phyloP scores from a whole-genome alignment of 2,888 invertebrate species.

The Hypena proboscidalis region DNA sequence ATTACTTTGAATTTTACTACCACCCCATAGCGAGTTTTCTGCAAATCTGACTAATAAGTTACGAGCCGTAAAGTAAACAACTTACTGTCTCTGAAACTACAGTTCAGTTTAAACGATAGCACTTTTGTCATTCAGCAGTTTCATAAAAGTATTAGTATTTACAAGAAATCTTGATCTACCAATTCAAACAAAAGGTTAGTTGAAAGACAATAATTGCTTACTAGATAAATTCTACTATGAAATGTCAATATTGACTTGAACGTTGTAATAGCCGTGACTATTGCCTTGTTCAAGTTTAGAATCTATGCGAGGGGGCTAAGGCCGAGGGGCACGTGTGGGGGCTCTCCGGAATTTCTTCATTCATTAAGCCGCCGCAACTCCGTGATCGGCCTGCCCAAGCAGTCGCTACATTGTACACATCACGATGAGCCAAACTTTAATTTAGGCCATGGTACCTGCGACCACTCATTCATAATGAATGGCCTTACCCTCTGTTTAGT shows the following conservation, averaged over 20 bases:
- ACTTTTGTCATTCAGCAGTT: too few species aligned
- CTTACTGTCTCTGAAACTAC: too few species aligned
- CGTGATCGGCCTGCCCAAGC: slow-evolving; percentile 77
- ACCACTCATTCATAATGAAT: slow-evolving; percentile 74
- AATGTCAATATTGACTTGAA: slow-evolving; percentile 28
- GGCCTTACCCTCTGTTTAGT: slow-evolving; percentile 72
- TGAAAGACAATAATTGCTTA: too few species aligned
- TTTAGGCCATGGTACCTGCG: slow-evolving; percentile 73
- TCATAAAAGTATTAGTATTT: too few species aligned
- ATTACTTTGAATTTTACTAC: too few species aligned
- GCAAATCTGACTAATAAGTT: too few species aligned
- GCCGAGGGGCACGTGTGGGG: slow-evolving; percentile 65
- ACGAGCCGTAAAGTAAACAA: too few species aligned
- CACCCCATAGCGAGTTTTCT: too few species aligned
- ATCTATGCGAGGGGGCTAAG: slow-evolving; percentile 61
- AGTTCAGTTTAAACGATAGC: too few species aligned
- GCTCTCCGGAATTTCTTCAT: slow-evolving; percentile 76
- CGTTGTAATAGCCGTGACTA: slow-evolving; percentile 39
- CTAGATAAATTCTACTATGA: slow-evolving; percentile 10
- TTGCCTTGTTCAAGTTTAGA: slow-evolving; percentile 59
- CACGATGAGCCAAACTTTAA: slow-evolving; percentile 78
- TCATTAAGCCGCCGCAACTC: slow-evolving; percentile 74
- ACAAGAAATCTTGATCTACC: too few species aligned
- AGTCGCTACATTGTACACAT: slow-evolving; percentile 66
- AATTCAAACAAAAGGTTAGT: too few species aligned